A percentile compares a stretch with the other conserved stretches of the same genome.
Evolutionary conservation across 2,113 vertebrate genomes (phyloP).

Genomic region (Gila orcuttii): DNA sequence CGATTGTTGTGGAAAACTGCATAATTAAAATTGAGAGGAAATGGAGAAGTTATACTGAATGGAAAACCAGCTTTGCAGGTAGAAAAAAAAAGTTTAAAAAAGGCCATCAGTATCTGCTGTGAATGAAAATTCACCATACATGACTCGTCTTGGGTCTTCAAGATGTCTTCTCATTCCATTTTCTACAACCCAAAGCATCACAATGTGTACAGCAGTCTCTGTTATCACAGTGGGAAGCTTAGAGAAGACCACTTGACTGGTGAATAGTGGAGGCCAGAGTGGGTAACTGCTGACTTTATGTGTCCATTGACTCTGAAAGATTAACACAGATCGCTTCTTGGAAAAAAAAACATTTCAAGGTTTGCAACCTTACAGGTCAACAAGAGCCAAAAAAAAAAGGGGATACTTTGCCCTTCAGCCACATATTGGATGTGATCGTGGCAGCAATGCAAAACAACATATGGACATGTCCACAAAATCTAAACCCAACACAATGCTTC

Average conservation of each 20-base stretch:
- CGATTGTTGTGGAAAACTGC: not conserved
- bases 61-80: not conserved
- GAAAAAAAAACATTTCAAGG: constrained; percentile 4
- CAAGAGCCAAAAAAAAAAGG: not conserved
- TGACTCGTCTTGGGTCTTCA: not conserved
- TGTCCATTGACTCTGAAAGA: not conserved
- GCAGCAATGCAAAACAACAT: constrained; percentile 25
- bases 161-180: not conserved
- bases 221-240: not conserved
- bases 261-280: not conserved
- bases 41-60: not conserved
- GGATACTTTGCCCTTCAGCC: not conserved
- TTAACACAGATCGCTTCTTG: not conserved
- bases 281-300: not conserved
- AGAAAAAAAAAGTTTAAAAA: not conserved
- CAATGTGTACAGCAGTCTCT: not conserved
- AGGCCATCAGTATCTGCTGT: not conserved
- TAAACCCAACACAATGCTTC: constrained; percentile 4
- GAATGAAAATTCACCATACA: not conserved
- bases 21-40: not conserved
- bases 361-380: not conserved
- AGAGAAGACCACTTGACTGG: not conserved
- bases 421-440: not conserved
- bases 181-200: not conserved
- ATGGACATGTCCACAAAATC: constrained; percentile 15